Base-by-base conservation (phyloP, 1,140 invertebrate genomes). In the Drosophila kikkawai region DNA sequence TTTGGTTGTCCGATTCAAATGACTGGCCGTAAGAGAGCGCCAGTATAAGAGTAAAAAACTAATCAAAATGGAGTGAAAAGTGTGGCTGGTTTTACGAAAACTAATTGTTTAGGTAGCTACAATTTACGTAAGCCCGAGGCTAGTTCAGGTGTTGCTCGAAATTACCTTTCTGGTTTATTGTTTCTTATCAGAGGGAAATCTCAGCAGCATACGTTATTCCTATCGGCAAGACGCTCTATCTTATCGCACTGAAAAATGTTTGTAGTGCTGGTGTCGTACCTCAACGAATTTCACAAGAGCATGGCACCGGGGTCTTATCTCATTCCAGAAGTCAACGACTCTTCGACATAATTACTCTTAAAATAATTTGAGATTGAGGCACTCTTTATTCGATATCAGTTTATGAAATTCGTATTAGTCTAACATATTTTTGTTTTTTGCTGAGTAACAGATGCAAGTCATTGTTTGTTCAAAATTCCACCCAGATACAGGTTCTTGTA, bases 401-500 rank as follows among this genome's bases (percentile, higher is more conserved):
- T 17, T 15, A 15, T 41, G 39, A 42, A 48, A 67, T 45, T 45
- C 19, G 22, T 36, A n/a, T 50, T 36, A 26, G 55, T 41, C 5
- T 8, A 3, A 44, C 22, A 42, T 57, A 29, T n/a, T 36, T 17
- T 53, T 8, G 1, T 3, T 19, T 36, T 37, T 56, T 56, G 34
- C 34, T 63, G 15, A 66, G 17, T 63, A n/a, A 17, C 29, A 44
- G 4, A 36, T 2, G 11, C 34, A 53, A 22, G 26, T 58, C 39
- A 68, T 53, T 73, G 44, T 41, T 77, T 68, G n/a, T 76, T 45
- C 9, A 76, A 12, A n/a, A 77, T 42, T 7, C 47, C 41, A 13
- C 58, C 57, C 36, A 85, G 47, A 65, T 84, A 77, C 45, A 74
- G 17, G 1, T 85, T 71, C 44, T 94, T 94, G 92, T 94, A 94